Percentiles rank a stretch among this genome's conserved stretches.
These are phyloP conservation scores for Parus major DNA, from an alignment of 2,113 vertebrate genomes.

Conservation along the genomic window DNA sequence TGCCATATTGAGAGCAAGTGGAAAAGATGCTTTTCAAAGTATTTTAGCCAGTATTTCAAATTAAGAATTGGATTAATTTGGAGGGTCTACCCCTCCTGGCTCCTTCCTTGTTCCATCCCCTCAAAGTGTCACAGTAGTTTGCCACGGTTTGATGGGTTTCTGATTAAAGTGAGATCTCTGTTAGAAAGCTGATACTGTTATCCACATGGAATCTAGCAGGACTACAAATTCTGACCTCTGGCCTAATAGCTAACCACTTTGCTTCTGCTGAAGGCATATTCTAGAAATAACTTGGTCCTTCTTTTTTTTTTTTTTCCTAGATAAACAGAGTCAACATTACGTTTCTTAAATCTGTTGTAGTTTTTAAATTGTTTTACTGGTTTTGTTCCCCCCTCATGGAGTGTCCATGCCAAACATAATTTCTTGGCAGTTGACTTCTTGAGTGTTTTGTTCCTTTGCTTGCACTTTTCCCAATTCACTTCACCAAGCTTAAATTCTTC, in stretches of 20 bases:
- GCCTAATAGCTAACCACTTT: not conserved
- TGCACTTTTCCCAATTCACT: not conserved
- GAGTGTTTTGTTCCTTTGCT: not conserved
- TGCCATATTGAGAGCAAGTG: not conserved
- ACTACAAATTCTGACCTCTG: not conserved
- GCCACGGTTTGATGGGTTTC: not conserved
- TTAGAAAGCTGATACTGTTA: not conserved
- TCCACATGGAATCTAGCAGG: not conserved
- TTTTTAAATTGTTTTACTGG: not conserved
- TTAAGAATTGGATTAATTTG: not conserved
- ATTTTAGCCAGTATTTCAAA: not conserved
- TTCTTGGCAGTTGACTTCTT: not conserved
- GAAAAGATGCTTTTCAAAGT: not conserved
- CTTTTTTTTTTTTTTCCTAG: not conserved
- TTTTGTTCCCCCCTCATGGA: not conserved
- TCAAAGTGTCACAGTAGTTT: not conserved
- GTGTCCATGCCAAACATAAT: not conserved
- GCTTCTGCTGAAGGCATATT: not conserved
- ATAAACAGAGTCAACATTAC: not conserved
- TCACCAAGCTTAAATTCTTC: not conserved
- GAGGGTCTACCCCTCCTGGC: fast-evolving
- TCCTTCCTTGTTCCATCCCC: not conserved
- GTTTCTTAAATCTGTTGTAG: not conserved
- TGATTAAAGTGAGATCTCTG: not conserved
- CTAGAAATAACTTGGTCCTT: not conserved